A percentile compares a stretch with the other conserved stretches of the same genome.
phyloP scores from a whole-genome alignment of 2,797 vertebrate genomes.

The Yasuhikotakia modesta region DNA sequence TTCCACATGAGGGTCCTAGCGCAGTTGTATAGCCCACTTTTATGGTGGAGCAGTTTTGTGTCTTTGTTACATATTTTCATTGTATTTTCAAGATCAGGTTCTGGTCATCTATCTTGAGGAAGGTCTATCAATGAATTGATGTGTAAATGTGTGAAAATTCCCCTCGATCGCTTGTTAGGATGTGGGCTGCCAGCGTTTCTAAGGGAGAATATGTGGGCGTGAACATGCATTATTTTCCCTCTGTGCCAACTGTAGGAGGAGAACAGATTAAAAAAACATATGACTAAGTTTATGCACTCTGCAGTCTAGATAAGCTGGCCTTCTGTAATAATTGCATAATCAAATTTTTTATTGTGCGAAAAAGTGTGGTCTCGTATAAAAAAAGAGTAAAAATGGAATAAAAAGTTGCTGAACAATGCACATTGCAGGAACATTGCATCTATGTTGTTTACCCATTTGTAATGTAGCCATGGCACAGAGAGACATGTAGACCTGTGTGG shows the following conservation, averaged over 20 bases:
- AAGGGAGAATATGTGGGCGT: slow-evolving; percentile 27
- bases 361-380: slow-evolving; percentile 1
- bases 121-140: slow-evolving; percentile 13
- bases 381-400: neutral
- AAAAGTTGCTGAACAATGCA: slow-evolving; percentile 30
- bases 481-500: neutral
- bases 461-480: neutral
- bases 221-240: slow-evolving; percentile 24
- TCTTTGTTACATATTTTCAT: too few species aligned
- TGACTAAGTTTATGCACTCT: slow-evolving; percentile 27
- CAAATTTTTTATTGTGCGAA: slow-evolving; percentile 19
- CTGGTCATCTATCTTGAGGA: neutral
- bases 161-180: neutral
- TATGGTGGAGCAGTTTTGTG: too few species aligned
- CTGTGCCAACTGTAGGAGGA: slow-evolving; percentile 22
- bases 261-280: slow-evolving; percentile 14
- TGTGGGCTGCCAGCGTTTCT: slow-evolving; percentile 8
- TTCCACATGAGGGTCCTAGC: too few species aligned
- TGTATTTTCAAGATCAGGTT: neutral
- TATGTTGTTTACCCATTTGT: slow-evolving; percentile 24
- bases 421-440: slow-evolving; percentile 31
- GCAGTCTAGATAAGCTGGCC: slow-evolving; percentile 19
- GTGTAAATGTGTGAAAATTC: slow-evolving; percentile 17
- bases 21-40: too few species aligned
- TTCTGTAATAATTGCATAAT: slow-evolving; percentile 32